Conservation (phyloP, 2,797 vertebrate genomes). For the Bradypodion pumilum region DNA sequence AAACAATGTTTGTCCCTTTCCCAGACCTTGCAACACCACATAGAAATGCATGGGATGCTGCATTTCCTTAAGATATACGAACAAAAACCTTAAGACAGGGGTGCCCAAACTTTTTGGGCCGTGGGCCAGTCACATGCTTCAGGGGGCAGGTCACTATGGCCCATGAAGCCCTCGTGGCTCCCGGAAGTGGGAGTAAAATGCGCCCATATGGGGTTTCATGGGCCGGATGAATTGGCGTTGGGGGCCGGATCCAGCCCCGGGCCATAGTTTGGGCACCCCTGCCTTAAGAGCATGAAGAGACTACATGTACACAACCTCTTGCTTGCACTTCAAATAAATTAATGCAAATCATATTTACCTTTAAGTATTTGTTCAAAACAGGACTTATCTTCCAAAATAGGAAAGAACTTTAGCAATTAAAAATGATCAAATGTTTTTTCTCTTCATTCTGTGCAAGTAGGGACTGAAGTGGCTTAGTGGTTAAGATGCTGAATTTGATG, state of each 20-base stretch:
- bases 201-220: too few species aligned
- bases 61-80: slow-evolving; percentile 44
- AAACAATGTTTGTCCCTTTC: slow-evolving; percentile 60
- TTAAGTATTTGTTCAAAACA: neutral
- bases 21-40: slow-evolving; percentile 58
- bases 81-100: too few species aligned
- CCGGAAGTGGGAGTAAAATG: too few species aligned
- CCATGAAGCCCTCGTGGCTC: too few species aligned
- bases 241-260: too few species aligned
- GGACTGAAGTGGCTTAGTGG: neutral
- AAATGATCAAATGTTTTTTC: too few species aligned
- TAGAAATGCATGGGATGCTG: slow-evolving; percentile 61
- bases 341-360: slow-evolving; percentile 10
- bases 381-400: slow-evolving; percentile 15
- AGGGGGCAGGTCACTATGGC: too few species aligned
- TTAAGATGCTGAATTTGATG: too few species aligned
- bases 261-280: too few species aligned
- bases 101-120: too few species aligned
- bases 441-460: neutral
- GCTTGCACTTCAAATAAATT: slow-evolving; percentile 23
- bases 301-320: neutral
- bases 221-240: too few species aligned
- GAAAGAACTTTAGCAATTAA: neutral
- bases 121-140: too few species aligned
- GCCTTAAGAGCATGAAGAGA: slow-evolving; percentile 39